These are phyloP conservation scores for Hoplodrina ambigua DNA, from an alignment of 2,888 invertebrate species.

Conservation along the genomic window DNA sequence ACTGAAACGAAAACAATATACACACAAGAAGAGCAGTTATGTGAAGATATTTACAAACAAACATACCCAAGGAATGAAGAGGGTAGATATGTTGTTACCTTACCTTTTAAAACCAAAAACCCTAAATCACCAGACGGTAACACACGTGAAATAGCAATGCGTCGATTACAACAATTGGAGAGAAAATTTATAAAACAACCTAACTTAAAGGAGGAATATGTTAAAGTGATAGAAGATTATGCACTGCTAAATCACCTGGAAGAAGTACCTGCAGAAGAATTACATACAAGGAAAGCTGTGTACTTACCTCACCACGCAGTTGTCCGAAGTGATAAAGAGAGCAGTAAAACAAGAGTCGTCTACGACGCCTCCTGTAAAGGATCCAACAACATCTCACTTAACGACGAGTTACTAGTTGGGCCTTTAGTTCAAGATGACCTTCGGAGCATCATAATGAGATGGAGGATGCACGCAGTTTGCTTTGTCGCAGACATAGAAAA, in stretches of 20 bases:
- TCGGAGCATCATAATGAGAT: slow-evolving; percentile 60
- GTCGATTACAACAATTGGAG: slow-evolving; percentile 9
- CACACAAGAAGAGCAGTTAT: slow-evolving; percentile 26
- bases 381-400: slow-evolving; percentile 48
- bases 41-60: slow-evolving; percentile 18
- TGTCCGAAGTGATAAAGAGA: slow-evolving; percentile 17
- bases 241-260: too few relatives aligned
- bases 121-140: slow-evolving; percentile 18
- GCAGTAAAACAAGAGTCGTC: slow-evolving; percentile 10
- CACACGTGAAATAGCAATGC: slow-evolving; percentile 19
- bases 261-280: too few relatives aligned
- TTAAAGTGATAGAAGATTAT: too few relatives aligned
- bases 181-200: slow-evolving; percentile 38
- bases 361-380: slow-evolving; percentile 24
- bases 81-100: slow-evolving; percentile 10
- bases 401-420: slow-evolving; percentile 59
- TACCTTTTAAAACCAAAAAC: slow-evolving; percentile 19
- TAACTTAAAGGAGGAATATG: too few relatives aligned
- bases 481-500: slow-evolving; percentile 61
- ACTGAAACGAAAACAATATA: slow-evolving; percentile 4
- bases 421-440: slow-evolving; percentile 57
- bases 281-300: too few relatives aligned
- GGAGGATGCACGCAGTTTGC: slow-evolving; percentile 56
- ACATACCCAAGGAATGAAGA: slow-evolving; percentile 14
- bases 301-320: too few relatives aligned